Evolutionary conservation across 2,888 invertebrate genomes (phyloP), one percentile per base, ranked within the genome.

Genomic region (Nasonia oneida): DNA sequence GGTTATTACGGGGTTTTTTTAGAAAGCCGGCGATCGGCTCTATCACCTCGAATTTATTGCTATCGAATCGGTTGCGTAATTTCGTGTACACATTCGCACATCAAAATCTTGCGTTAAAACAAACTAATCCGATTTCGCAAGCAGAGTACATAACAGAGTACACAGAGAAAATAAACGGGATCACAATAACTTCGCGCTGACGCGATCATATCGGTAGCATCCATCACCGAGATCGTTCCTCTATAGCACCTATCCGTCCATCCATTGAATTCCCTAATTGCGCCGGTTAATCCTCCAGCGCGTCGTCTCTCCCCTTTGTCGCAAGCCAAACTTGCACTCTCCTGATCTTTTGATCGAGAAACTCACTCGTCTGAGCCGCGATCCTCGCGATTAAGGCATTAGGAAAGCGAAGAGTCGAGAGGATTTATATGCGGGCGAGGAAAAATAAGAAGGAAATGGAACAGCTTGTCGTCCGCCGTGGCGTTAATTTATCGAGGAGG

Each of bases 401-500:
- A 14, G 74, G 81, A 81, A 81, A 81, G 81, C 39, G 37, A 47
- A 39, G 42, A 42, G n/a, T 47, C 29, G n/a, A 10, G n/a, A 10
- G 50, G 57, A 73, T 57, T 81, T 73, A 57, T 23, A 57, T 57
- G 81, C 83, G 70, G 71, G 70, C 67, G 39, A 23, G 47, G 39
- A 79, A 79, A 53, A 79, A 70, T 4, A 29, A 64, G 8, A 42
- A 42, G 67, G 83, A 83, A 83, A 42, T 70, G 18, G 70, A 78
- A 70, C 74, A 64, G 33, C 47, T 74, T 12, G 61, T 74, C 61
- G 33, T n/a, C 37, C 33, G 14, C 33, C 5, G 37, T 5, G 8
- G n/a, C 57, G 75, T 37, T 81, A 80, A 81, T 81, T 81, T 81
- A 81, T 81, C 47, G 81, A 47, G 61, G 14, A 37, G 23, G 67